Evolutionary conservation across 1,140 invertebrate genomes (phyloP).

Genomic region (Tetraneura akinire): DNA sequence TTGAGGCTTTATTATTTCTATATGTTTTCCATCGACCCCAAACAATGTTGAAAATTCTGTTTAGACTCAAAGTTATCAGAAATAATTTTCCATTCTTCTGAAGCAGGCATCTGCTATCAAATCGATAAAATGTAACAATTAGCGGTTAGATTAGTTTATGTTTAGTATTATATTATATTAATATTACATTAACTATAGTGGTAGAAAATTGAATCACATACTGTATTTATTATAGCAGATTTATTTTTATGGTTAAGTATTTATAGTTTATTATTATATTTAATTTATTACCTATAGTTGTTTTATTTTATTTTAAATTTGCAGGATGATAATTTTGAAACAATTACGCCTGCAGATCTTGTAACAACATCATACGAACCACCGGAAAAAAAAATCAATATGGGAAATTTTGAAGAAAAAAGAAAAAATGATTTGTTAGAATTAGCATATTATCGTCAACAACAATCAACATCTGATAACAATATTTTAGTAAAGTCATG

Average conservation of each 20-base stretch:
- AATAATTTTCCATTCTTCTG: conserved; percentile 56
- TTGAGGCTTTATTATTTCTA: conserved; percentile 57
- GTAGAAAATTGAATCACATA: not conserved
- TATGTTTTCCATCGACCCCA: conserved; percentile 61
- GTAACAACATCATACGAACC: not conserved
- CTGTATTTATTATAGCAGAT: not conserved
- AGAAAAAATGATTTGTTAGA: conserved; percentile 19
- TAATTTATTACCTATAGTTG: conserved; percentile 1
- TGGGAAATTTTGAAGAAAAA: conserved; percentile 22
- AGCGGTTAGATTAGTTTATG: too few species aligned
- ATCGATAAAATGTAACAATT: conserved; percentile 36
- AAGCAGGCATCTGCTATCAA: conserved; percentile 52
- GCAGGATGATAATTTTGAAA: not conserved
- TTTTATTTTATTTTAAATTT: conserved; percentile 19
- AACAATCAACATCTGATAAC: conserved; percentile 2
- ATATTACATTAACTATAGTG: too few species aligned
- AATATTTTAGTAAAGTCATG: conserved; percentile 4
- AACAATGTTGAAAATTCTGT: conserved; percentile 62
- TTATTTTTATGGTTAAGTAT: too few species aligned
- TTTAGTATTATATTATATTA: not conserved
- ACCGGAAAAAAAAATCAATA: conserved; percentile 12
- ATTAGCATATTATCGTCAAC: not conserved
- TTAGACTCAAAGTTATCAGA: conserved; percentile 57
- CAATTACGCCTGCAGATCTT: not conserved
- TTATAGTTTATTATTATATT: not conserved